These are phyloP conservation scores for Capreolus pygargus DNA, from an alignment of 2,113 vertebrate genomes.

Conservation along the genomic window DNA sequence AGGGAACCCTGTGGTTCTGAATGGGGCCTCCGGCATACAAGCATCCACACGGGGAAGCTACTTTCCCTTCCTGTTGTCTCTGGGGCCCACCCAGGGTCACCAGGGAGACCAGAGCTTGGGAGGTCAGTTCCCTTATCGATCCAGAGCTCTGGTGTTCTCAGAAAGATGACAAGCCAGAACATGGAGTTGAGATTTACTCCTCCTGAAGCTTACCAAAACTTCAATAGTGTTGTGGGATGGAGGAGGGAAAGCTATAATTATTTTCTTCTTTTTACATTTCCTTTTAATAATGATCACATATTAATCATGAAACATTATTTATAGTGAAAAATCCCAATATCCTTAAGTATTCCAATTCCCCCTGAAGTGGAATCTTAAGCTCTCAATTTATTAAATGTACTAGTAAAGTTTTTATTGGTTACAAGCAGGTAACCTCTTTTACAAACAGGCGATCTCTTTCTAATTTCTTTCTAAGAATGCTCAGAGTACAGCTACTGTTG, in stretches of 20 bases:
- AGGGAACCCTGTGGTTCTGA: neutral
- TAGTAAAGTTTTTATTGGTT: constrained; percentile 24
- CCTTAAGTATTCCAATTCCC: neutral
- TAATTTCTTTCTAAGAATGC: constrained; percentile 10
- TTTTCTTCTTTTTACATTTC: neutral
- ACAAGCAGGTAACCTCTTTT: neutral
- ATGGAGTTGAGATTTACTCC: neutral
- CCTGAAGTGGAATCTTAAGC: neutral
- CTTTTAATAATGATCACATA: neutral
- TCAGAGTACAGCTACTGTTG: neutral
- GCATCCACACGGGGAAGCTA: neutral
- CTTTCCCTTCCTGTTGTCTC: neutral
- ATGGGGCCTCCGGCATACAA: neutral
- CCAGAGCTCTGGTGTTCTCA: neutral
- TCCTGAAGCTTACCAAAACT: neutral
- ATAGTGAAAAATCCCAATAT: neutral
- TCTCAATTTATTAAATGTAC: neutral
- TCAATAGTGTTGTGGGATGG: neutral
- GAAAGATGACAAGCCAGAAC: neutral
- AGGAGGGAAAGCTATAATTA: neutral
- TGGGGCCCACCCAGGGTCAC: neutral
- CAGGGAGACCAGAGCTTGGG: neutral
- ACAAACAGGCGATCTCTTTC: neutral
- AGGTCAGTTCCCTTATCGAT: neutral
- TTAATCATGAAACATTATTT: neutral